Evolutionary conservation across 2,888 invertebrate genomes (phyloP).

Genomic region (Lasius platythorax): DNA sequence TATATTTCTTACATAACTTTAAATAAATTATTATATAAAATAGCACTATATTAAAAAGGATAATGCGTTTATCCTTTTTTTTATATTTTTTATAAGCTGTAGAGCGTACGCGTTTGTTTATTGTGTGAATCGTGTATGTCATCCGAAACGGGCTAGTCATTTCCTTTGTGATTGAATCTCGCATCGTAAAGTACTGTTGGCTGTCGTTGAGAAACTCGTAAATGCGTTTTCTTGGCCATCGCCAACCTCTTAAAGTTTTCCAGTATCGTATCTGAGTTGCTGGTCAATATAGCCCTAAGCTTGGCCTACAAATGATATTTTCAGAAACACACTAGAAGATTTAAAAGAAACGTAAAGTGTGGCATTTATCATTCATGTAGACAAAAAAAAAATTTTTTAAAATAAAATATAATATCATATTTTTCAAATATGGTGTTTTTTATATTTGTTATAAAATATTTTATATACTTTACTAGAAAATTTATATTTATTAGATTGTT

Average conservation of each 20-base stretch:
- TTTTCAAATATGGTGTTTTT: background rate
- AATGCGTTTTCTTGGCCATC: constrained; percentile 40
- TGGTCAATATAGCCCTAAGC: constrained; percentile 11
- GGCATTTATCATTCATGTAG: background rate
- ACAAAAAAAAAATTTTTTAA: background rate
- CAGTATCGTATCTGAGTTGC: constrained; percentile 20
- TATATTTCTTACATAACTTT: background rate
- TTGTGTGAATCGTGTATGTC: background rate
- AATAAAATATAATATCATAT: background rate
- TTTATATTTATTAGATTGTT: background rate
- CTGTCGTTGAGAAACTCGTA: constrained; percentile 36
- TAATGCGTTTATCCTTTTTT: background rate
- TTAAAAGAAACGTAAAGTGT: background rate
- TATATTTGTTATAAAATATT: background rate
- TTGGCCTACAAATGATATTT: constrained; percentile 6
- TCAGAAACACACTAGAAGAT: background rate
- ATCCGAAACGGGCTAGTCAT: constrained; percentile 37
- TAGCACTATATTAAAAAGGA: background rate
- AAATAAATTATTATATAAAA: background rate
- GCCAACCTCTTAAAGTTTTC: constrained; percentile 35
- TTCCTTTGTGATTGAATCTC: constrained; percentile 50
- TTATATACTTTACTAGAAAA: background rate
- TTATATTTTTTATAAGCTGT: background rate
- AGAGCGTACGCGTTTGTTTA: background rate
- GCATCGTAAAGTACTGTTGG: constrained; percentile 33